Evolutionary conservation across 2,113 vertebrate genomes (phyloP).

Genomic region (Podocnemis expansa): DNA sequence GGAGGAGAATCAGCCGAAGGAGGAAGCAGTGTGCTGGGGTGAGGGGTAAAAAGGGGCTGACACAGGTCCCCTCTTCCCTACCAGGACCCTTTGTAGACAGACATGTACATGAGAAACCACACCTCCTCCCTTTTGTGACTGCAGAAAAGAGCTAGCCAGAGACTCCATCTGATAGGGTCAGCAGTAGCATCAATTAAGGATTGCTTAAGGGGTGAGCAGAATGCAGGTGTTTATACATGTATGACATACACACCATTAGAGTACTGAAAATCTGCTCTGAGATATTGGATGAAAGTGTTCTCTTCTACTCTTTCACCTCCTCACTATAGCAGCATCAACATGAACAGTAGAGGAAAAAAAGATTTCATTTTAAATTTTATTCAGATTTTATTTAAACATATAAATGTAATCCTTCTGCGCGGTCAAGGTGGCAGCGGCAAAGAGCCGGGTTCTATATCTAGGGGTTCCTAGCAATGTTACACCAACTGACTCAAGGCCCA

Average conservation of each 20-base stretch:
- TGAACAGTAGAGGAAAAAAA: not conserved
- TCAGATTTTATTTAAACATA: not conserved
- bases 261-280: not conserved
- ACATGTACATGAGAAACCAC: not conserved
- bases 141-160: not conserved
- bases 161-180: not conserved
- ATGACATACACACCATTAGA: not conserved
- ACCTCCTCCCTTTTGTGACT: not conserved
- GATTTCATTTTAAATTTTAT: not conserved
- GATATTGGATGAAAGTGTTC: not conserved
- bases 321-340: not conserved
- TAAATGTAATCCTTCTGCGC: too few species aligned
- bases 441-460: too few species aligned
- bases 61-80: too few species aligned
- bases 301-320: not conserved
- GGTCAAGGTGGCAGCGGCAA: too few species aligned
- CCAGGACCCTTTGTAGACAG: not conserved
- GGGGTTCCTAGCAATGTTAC: too few species aligned
- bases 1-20: not conserved
- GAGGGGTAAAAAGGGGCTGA: not conserved
- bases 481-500: too few species aligned
- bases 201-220: not conserved
- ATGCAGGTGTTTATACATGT: not conserved
- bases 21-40: not conserved
- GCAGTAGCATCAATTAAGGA: not conserved